These are phyloP conservation scores for Rhagium mordax DNA, from an alignment of 2,888 invertebrate genomes.

Conservation along the genomic window DNA sequence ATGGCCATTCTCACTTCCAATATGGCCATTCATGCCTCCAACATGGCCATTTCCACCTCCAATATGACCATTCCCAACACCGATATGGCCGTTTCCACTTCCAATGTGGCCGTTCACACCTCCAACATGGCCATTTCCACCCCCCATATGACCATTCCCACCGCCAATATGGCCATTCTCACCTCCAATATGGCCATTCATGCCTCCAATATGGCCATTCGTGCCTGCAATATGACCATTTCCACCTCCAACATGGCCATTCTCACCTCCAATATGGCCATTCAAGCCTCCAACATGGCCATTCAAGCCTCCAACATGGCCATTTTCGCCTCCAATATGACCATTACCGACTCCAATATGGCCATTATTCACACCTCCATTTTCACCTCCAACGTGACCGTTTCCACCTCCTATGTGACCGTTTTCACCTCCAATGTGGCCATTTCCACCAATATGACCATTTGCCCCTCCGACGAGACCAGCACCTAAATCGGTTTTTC, in stretches of 20 bases:
- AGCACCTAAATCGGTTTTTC: slow-evolving; percentile 25
- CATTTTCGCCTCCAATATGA: slow-evolving; percentile 29
- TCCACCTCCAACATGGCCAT: neutral
- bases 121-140: slow-evolving; percentile 42
- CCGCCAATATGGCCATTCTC: no score
- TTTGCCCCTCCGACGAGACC: slow-evolving; percentile 33
- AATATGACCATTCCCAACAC: neutral
- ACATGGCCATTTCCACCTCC: slow-evolving; percentile 39
- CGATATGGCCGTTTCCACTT: slow-evolving; percentile 40
- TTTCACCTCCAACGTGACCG: slow-evolving; percentile 33
- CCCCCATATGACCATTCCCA: slow-evolving; percentile 3
- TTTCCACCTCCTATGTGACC: slow-evolving; percentile 35
- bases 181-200: no score
- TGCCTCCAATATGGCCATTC: slow-evolving; percentile 9
- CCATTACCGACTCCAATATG: slow-evolving; percentile 35
- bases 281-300: no score
- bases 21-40: no score
- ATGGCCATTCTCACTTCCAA: no score
- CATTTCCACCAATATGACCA: neutral
- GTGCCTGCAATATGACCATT: slow-evolving; percentile 37
- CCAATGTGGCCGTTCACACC: slow-evolving; percentile 22
- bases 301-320: no score
- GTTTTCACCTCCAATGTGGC: neutral
- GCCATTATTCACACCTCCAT: neutral
- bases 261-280: no score